Percentiles rank a stretch among this genome's conserved stretches.
Evolutionary conservation across 2,113 vertebrate genomes (phyloP).

Genomic region (Tenrec ecaudatus): DNA sequence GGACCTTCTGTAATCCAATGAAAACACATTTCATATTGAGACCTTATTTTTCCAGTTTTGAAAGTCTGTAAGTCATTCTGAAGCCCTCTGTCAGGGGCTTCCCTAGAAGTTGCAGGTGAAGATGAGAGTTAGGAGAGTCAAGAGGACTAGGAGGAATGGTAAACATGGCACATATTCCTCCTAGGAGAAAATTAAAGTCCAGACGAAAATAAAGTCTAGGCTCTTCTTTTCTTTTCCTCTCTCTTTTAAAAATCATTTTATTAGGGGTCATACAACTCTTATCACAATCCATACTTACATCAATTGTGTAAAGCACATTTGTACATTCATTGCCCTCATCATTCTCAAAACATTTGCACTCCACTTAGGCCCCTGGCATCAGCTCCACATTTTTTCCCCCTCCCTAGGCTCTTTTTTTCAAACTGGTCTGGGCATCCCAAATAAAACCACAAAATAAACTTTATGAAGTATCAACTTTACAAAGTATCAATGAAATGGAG

Average conservation of each 20-base stretch:
- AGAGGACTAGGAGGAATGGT: not conserved
- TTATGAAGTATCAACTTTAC: not conserved
- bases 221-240: too few species aligned
- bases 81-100: not conserved
- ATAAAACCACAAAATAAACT: not conserved
- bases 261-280: too few species aligned
- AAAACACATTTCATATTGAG: conserved; percentile 13
- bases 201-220: not conserved
- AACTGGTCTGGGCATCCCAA: not conserved
- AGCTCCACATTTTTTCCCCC: too few species aligned
- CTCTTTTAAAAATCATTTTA: too few species aligned
- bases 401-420: too few species aligned
- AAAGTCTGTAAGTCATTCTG: not conserved
- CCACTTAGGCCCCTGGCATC: too few species aligned
- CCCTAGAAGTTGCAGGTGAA: not conserved
- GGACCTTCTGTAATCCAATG: not conserved
- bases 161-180: not conserved
- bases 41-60: not conserved
- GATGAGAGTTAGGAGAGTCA: not conserved
- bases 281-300: too few species aligned
- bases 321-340: too few species aligned
- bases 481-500: conserved; percentile 21
- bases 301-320: too few species aligned
- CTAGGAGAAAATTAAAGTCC: not conserved
- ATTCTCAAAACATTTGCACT: too few species aligned